These are phyloP conservation scores for Eumeta japonica DNA, from an alignment of 1,140 invertebrate genomes.

Conservation along the genomic window DNA sequence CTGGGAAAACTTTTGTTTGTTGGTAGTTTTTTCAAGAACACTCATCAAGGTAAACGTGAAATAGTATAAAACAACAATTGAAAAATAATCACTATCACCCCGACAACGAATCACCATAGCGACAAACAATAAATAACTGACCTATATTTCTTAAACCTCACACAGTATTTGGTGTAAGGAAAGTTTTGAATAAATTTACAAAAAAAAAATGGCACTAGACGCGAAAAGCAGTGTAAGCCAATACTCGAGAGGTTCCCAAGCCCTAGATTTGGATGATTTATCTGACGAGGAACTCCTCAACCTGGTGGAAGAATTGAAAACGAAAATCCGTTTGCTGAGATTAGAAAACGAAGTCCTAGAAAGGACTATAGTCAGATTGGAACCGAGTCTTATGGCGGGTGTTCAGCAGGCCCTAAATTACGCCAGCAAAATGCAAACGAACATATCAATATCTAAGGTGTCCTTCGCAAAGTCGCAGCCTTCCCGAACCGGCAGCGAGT, in stretches of 20 bases:
- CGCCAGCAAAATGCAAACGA: conserved; percentile 32
- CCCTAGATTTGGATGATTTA: conserved; percentile 30
- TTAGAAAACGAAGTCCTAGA: conserved; percentile 50
- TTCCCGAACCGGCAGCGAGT: conserved; percentile 30
- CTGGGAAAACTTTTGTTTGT: no score
- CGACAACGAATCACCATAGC: no score
- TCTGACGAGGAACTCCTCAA: conserved; percentile 37
- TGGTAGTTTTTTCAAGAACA: no score
- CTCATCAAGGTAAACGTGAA: no score
- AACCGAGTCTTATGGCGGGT: conserved; percentile 37
- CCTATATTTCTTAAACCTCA: no score
- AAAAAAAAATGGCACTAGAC: conserved; percentile 2
- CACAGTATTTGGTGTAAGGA: no score
- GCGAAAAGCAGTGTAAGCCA: conserved; percentile 28
- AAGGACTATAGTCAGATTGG: conserved; percentile 37
- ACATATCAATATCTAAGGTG: not conserved
- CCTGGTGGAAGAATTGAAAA: conserved; percentile 32
- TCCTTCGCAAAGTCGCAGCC: conserved; percentile 36
- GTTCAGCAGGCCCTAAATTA: conserved; percentile 45
- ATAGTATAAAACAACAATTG: no score
- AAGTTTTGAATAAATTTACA: no score
- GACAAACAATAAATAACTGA: no score
- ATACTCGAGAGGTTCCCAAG: conserved; percentile 25
- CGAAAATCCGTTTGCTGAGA: conserved; percentile 28
- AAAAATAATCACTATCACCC: no score